Conservation (phyloP, 2,113 vertebrate genomes). For the Saccopteryx bilineata region DNA sequence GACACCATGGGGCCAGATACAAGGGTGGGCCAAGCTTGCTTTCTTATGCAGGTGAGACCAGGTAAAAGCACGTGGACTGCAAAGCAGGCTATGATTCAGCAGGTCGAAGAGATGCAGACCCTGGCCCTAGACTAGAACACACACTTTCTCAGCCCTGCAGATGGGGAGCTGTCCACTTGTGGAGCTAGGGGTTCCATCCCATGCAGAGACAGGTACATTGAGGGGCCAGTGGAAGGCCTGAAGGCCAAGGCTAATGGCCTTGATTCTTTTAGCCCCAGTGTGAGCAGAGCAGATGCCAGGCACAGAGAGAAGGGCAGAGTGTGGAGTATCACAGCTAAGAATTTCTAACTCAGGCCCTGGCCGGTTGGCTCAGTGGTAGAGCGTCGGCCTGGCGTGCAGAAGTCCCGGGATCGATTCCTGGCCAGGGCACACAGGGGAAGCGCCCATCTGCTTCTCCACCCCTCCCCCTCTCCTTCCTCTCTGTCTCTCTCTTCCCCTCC, state of each 20-base stretch:
- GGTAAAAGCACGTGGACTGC: not conserved
- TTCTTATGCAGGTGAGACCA: not conserved
- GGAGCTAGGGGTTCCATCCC: not conserved
- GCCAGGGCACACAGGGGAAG: too few relatives aligned
- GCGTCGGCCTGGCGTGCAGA: too few relatives aligned
- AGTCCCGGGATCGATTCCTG: too few relatives aligned
- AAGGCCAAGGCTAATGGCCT: not conserved
- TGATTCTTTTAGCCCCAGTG: not conserved
- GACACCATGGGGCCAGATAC: not conserved
- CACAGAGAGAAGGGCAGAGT: not conserved
- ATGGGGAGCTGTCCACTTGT: too few relatives aligned
- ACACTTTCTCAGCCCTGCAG: not conserved
- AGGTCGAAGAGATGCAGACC: not conserved
- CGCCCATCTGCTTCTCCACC: too few relatives aligned
- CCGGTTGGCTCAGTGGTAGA: too few relatives aligned
- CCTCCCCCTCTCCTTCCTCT: too few relatives aligned
- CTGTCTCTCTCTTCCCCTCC: too few relatives aligned
- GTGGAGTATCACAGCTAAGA: not conserved
- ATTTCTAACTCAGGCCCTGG: not conserved
- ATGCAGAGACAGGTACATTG: not conserved
- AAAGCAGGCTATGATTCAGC: not conserved
- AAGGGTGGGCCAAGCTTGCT: not conserved
- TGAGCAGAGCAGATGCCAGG: not conserved
- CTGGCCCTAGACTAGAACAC: not conserved
- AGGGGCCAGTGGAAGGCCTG: not conserved